Base-by-base conservation (phyloP, 1,140 invertebrate genomes). In the Temnothorax longispinosus region DNA sequence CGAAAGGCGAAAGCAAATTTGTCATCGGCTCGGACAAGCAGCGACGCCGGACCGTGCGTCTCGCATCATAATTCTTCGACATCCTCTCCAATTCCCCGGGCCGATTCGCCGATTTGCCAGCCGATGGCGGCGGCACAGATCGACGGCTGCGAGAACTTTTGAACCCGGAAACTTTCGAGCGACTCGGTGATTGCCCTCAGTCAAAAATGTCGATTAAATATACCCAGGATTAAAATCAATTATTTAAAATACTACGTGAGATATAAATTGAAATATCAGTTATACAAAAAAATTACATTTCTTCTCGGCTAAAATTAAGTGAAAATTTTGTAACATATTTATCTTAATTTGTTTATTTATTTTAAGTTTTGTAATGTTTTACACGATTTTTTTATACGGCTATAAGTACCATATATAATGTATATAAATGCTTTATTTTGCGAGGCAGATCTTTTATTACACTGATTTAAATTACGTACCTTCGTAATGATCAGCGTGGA, bases 1-100 rank as follows among this genome's bases (percentile, higher is more conserved):
- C 44, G 58, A 75, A 60, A 64, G 80, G 56, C 81, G 69, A 89
- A 89, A 90, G 90, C 90, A 91, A 91, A 90, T 91, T 91, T 90
- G 89, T 91, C 90, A 91, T 89, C 85, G 80, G 74, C 62, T 88
- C 32, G 78, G 86, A 88, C 87, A 75, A 74, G 54, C 78, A 60
- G 56, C 87, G 86, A 89, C 69, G 54, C 38, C 56, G 62, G 50
- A 60, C 80, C 35, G 58, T 50, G 54, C 88, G 74, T 82, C 50
- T 32, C 88, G 74, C 87, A 75, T 88, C 88, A 85, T 89, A 88
- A 89, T 89, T 89, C 87, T 88, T 89, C 87, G 41, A 78, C 85
- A 72, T 88, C 60, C 84, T 86, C 86, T 88, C 69, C 88, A 86
- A 85, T 89, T 77, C 72, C 54, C 54, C 81, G 62, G 50, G 38